Conservation (phyloP, 2,888 invertebrate species). For the Rhagonycha fulva region DNA sequence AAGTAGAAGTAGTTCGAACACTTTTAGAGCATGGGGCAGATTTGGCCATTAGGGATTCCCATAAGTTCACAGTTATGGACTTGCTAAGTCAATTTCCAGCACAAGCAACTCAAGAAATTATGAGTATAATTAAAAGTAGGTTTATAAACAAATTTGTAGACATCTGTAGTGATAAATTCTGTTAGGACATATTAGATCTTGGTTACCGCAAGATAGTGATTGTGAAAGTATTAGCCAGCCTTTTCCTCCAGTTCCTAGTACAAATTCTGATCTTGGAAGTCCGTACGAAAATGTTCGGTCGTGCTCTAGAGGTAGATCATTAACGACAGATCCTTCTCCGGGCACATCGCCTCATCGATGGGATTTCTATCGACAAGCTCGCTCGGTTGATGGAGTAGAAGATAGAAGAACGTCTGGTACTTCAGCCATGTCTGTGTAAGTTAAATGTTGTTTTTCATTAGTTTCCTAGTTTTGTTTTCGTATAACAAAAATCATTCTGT, state of each 20-base stretch:
- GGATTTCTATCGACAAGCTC: conserved; percentile 58
- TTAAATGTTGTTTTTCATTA: conserved; percentile 30
- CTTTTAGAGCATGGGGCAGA: conserved; percentile 83
- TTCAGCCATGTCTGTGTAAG: conserved; percentile 64
- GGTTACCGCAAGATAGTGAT: conserved; percentile 49
- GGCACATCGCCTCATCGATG: conserved; percentile 61
- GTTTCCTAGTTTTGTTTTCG: neutral
- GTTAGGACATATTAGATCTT: conserved; percentile 45
- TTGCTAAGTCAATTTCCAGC: conserved; percentile 87
- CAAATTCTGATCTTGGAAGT: conserved; percentile 64
- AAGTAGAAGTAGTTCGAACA: conserved; percentile 83
- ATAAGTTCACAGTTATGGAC: conserved; percentile 84
- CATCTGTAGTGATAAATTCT: neutral
- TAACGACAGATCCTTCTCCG: conserved; percentile 59
- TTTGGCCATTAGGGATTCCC: conserved; percentile 75
- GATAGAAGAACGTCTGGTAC: conserved; percentile 62
- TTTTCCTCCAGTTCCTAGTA: conserved; percentile 68
- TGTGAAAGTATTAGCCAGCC: conserved; percentile 56
- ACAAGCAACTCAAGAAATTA: conserved; percentile 85
- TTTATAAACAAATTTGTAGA: conserved; percentile 31
- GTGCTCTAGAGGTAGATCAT: conserved; percentile 54
- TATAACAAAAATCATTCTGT: neutral
- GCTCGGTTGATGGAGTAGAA: conserved; percentile 55
- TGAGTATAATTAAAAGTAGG: conserved; percentile 82
- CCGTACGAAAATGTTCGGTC: conserved; percentile 68